Conservation (phyloP, 2,888 invertebrate species). For the Acrocyrtus sp. region DNA sequence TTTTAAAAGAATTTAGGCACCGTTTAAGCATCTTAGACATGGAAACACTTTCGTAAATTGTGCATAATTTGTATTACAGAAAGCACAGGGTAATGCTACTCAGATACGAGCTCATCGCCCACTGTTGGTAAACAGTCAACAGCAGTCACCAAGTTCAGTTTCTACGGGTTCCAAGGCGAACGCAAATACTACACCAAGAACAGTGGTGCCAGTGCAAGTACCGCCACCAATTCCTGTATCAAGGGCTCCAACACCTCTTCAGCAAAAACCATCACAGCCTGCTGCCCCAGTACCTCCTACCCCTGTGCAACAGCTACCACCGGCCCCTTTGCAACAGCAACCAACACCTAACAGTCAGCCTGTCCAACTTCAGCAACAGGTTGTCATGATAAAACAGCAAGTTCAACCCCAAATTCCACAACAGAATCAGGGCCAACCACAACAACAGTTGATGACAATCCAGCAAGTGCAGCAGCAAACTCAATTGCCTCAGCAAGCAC, state of each 20-base stretch:
- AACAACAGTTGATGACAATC: constrained; percentile 14
- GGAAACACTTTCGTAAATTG: too few relatives aligned
- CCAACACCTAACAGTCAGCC: neutral
- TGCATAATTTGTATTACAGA: too few relatives aligned
- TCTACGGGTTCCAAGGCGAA: neutral
- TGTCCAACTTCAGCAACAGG: constrained; percentile 5
- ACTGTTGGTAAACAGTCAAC: constrained; percentile 24
- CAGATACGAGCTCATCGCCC: constrained; percentile 40
- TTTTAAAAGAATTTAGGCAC: too few relatives aligned
- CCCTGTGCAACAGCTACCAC: neutral
- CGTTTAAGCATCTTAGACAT: too few relatives aligned
- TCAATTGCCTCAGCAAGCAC: constrained; percentile 18
- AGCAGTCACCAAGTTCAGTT: constrained; percentile 1
- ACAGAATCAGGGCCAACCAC: constrained; percentile 12
- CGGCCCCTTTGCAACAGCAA: neutral
- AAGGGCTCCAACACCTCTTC: constrained; percentile 10
- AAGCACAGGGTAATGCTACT: constrained; percentile 1
- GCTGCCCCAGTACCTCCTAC: neutral
- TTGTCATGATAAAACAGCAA: neutral
- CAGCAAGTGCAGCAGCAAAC: constrained; percentile 20
- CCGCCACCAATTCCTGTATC: neutral
- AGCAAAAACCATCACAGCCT: neutral
- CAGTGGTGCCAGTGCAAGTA: too few relatives aligned
- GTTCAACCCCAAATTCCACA: constrained; percentile 6
- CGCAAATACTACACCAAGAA: constrained; percentile 13